A percentile compares a stretch with the other conserved stretches of the same genome.
These are phyloP conservation scores for Leucozona laternaria DNA, from an alignment of 2,888 invertebrate species.

Conservation along the genomic window DNA sequence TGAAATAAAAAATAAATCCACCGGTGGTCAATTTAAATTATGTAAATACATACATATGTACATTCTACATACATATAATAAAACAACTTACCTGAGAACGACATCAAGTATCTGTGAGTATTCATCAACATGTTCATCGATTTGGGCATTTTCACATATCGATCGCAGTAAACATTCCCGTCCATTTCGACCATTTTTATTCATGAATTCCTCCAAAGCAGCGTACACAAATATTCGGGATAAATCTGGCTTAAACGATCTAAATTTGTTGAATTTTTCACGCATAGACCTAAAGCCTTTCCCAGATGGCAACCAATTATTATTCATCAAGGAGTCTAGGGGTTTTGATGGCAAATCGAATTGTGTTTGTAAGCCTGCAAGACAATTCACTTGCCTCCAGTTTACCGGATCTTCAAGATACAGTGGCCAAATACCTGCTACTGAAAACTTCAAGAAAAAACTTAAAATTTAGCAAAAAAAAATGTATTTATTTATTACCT, in stretches of 20 bases:
- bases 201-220: conserved; percentile 80
- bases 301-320: conserved; percentile 78
- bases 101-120: conserved; percentile 78
- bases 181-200: conserved; percentile 77
- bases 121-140: conserved; percentile 72
- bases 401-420: conserved; percentile 79
- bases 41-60: too few relatives aligned
- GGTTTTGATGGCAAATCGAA: conserved; percentile 80
- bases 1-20: not conserved
- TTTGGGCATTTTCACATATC: conserved; percentile 82
- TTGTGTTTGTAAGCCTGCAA: conserved; percentile 79
- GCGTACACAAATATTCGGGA: conserved; percentile 80
- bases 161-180: conserved; percentile 79
- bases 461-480: not conserved
- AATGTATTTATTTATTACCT: conserved; percentile 62
- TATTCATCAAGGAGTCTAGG: conserved; percentile 80
- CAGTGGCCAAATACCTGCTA: conserved; percentile 79
- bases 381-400: conserved; percentile 80
- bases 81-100: conserved; percentile 79
- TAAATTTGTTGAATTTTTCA: conserved; percentile 74
- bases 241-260: conserved; percentile 77
- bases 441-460: conserved; percentile 68
- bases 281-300: conserved; percentile 6
- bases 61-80: too few relatives aligned
- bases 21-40: not conserved